Conservation (phyloP, 2,888 invertebrate genomes). For the Stenotaenia linearis region DNA sequence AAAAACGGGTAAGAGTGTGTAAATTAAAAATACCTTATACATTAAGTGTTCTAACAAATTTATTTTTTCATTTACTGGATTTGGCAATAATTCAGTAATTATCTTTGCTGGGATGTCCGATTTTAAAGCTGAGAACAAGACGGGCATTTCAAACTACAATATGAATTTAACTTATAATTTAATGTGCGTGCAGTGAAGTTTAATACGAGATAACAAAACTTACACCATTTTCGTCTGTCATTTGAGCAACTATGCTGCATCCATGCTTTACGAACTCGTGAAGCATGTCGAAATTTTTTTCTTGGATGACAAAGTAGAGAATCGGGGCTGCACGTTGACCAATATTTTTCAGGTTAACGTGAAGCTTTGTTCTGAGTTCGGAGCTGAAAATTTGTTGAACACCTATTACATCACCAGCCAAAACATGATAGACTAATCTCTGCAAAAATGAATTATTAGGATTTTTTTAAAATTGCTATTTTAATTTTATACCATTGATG, state of each 20-base stretch:
- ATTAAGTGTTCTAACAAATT: constrained; percentile 36
- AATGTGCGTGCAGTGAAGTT: background rate
- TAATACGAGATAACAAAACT: background rate
- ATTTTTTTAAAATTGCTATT: background rate
- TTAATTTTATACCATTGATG: constrained; percentile 36
- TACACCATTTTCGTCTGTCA: constrained; percentile 36
- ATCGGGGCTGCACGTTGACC: constrained; percentile 37
- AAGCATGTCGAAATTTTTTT: constrained; percentile 32
- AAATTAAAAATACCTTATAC: constrained; percentile 34
- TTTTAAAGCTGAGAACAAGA: constrained; percentile 37
- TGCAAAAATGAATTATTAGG: constrained; percentile 23
- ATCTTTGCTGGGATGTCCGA: constrained; percentile 33
- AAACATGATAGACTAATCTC: constrained; percentile 36
- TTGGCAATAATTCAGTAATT: constrained; percentile 36
- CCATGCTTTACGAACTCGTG: constrained; percentile 34
- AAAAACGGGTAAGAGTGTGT: background rate
- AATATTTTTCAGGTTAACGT: constrained; percentile 35
- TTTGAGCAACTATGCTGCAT: constrained; percentile 35
- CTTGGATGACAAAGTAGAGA: constrained; percentile 37
- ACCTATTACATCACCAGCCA: constrained; percentile 36
- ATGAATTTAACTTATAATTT: background rate
- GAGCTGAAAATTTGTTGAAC: constrained; percentile 35
- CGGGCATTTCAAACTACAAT: constrained; percentile 37
- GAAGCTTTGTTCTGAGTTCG: constrained; percentile 34
- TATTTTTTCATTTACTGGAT: constrained; percentile 27